Base-by-base conservation (phyloP, 2,797 vertebrate species). In the Malurus leucopterus region DNA sequence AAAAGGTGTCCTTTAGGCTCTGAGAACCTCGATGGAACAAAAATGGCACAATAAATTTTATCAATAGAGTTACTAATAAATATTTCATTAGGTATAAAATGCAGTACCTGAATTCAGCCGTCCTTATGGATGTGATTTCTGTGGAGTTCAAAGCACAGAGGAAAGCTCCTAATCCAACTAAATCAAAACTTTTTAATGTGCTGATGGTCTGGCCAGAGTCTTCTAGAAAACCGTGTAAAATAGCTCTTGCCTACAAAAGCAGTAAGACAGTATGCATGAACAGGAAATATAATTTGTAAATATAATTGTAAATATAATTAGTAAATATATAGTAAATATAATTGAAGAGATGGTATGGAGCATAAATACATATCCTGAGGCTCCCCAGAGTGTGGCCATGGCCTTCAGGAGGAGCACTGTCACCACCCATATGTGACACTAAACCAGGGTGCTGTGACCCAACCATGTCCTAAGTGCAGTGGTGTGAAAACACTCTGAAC, bases 101-200 rank as follows among this genome's bases (percentile, higher is more conserved):
- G 26, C 40, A 84, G 43, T 96, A 98, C 98, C 98, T 97, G 96
- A 98, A 98, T 95, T 98, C 97, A 82, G 93, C 81, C 53, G 82
- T 90, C 40, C 79, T 95, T 93, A 98, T 96, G 55, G 95, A 95
- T 69, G 81, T 78, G 70, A 97, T 93, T 85, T 98, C 96, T 16
- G 95, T 95, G 55, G 79, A 41, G 50, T 97, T 95, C 92, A 97
- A 89, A 73, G 95, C 94, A 92, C 98, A 98, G 51, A 98, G 94
- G 58, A 75, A 76, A 32, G 78, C 40, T 53, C 97, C 97, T 54
- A 98, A 91, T 57, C 97, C 98, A 59, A 96, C 96, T 86, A 98
- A 92, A 79, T 98, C 97, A 92, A 97, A 98, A 75, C 97, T 98
- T 89, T 97, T 97, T 72, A 98, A 84, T 19, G 96, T 96, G 69